Evolutionary conservation across 2,888 invertebrate species (phyloP).

Genomic region (Tetranychus piercei): DNA sequence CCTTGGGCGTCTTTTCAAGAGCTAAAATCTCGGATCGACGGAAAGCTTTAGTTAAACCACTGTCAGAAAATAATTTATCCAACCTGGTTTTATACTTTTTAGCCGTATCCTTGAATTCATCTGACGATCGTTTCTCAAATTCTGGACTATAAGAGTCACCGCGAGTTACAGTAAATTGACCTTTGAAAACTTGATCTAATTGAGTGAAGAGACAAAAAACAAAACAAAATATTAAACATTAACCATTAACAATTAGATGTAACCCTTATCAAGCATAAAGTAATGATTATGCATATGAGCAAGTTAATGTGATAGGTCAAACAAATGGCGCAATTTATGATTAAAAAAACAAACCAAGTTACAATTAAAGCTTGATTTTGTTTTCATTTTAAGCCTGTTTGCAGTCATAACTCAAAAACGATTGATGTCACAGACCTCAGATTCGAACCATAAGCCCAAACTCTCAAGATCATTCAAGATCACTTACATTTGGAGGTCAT

Average conservation of each 20-base stretch:
- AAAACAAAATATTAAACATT: not conserved
- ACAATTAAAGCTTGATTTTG: no score
- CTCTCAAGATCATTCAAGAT: no score
- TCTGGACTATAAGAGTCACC: conserved; percentile 51
- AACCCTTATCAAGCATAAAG: not conserved
- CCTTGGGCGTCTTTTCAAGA: conserved; percentile 46
- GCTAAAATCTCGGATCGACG: conserved; percentile 61
- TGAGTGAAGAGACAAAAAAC: not conserved
- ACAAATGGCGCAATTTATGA: no score
- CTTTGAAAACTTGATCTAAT: conserved; percentile 59
- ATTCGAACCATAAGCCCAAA: no score
- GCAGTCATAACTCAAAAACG: no score
- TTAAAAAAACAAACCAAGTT: no score
- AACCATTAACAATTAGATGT: not conserved
- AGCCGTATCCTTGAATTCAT: conserved; percentile 52
- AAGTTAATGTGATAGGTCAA: no score
- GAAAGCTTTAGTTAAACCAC: conserved; percentile 54
- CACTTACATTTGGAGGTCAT: no score
- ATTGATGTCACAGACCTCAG: no score
- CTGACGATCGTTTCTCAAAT: conserved; percentile 47
- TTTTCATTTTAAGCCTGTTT: no score
- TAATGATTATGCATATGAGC: no score
- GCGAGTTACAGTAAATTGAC: conserved; percentile 51
- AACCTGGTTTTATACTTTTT: conserved; percentile 55
- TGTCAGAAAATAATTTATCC: conserved; percentile 52